Percentiles rank a stretch among this genome's conserved stretches.
Evolutionary conservation across 2,113 vertebrate genomes (phyloP).

Genomic region (Eidolon helvum): DNA sequence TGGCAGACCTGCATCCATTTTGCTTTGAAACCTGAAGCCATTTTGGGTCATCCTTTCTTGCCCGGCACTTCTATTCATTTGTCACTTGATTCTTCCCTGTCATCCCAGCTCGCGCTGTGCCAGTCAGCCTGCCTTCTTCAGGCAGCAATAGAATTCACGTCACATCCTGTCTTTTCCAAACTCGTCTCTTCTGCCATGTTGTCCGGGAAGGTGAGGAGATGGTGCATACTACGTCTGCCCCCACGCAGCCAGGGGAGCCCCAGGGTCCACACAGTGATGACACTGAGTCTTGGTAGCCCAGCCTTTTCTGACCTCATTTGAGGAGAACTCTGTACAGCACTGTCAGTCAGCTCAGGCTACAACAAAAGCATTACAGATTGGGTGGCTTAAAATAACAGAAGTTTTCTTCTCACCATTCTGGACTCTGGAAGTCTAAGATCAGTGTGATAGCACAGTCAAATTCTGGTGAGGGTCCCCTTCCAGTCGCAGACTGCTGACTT

Average conservation of each 20-base stretch:
- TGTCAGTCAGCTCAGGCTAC: not conserved
- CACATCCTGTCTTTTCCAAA: not conserved
- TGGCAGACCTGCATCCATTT: fast-evolving
- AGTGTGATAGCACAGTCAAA: not conserved
- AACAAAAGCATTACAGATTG: not conserved
- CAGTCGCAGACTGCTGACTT: too few species aligned
- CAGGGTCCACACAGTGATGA: not conserved
- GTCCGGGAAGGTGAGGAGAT: not conserved
- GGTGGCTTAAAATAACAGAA: not conserved
- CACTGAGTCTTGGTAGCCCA: not conserved
- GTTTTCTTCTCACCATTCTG: not conserved
- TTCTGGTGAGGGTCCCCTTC: not conserved
- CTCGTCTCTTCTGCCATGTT: not conserved
- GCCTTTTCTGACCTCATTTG: not conserved
- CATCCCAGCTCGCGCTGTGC: not conserved
- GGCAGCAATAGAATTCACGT: fast-evolving
- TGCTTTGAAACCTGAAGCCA: not conserved
- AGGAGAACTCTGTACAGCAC: not conserved
- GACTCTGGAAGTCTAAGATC: not conserved
- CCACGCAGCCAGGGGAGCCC: fast-evolving
- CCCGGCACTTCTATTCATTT: not conserved
- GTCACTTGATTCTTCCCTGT: not conserved
- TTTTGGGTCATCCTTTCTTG: too few species aligned
- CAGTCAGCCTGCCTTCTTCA: not conserved
- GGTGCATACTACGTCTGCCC: fast-evolving